Evolutionary conservation across 1,140 invertebrate genomes (phyloP).

Genomic region (Aphelenchoides fujianensis): DNA sequence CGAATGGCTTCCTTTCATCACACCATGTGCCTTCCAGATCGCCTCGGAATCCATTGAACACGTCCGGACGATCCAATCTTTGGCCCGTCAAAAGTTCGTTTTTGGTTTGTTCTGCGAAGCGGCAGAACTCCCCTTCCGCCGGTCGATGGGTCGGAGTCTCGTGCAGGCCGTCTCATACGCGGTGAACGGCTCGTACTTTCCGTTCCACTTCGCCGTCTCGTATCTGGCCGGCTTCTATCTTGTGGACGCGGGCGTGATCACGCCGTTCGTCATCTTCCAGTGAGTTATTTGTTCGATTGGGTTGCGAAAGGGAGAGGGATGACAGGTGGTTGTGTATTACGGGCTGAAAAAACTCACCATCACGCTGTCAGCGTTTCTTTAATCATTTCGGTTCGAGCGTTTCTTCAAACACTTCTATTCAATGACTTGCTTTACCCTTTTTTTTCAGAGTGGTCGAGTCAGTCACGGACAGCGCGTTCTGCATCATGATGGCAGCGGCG

Average conservation of each 20-base stretch:
- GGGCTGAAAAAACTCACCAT: too few species aligned
- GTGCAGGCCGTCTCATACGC: constrained; percentile 16
- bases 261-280: constrained; percentile 49
- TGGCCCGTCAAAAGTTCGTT: constrained; percentile 42
- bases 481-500: constrained; percentile 59
- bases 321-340: too few species aligned
- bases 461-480: constrained; percentile 43
- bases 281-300: not conserved
- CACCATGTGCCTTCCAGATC: too few species aligned
- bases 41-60: constrained; percentile 48
- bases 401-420: too few species aligned
- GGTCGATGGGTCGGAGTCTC: constrained; percentile 39
- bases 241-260: constrained; percentile 25
- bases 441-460: constrained; percentile 50
- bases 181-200: constrained; percentile 13
- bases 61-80: constrained; percentile 43
- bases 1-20: too few species aligned
- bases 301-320: too few species aligned
- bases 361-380: not conserved
- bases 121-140: constrained; percentile 29
- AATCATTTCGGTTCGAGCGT: too few species aligned
- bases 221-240: constrained; percentile 44
- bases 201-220: constrained; percentile 23
- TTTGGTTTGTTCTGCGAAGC: constrained; percentile 38
- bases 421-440: not conserved